Evolutionary conservation across 2,797 vertebrate genomes (phyloP), one percentile per base, ranked within the genome.

Genomic region (Sebastes variabilis): DNA sequence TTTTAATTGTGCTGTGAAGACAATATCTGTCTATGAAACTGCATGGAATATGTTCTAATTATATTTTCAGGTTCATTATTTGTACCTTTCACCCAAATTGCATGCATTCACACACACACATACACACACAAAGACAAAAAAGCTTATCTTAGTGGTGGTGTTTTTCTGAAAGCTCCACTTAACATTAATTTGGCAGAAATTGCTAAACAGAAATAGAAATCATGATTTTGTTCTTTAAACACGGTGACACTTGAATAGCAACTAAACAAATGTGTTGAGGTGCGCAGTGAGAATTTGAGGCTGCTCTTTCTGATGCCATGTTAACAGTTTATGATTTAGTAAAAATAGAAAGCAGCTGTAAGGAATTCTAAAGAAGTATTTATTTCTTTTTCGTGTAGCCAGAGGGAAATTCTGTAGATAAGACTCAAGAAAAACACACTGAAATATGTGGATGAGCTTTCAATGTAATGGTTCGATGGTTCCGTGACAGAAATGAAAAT

Each of bases 1-100:
- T 76, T 86, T 83, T 83, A 90, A 87, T 83, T 90, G 75, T 61
- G 54, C 77, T 76, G 66, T 79, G 65, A 85, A 77, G 80, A 87
- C 81, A 84, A 86, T 62, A 84, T 85, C 72, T 64, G 32, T 32
- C 49, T 59, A 67, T 86, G 49, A 81, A 85, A 79, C 66, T 72
- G 36, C 52, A 58, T 30, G 24, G 34, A 84, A 88, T 72, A 49
- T 65, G 61, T 70, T 84, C 59, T 85, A 83, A 88, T 86, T 86
- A 84, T 77, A 83, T 69, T 84, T 71, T 69, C 56, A 88, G 84
- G 69, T 84, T 87, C 55, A 83, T 76, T 79, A 68, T 77, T 66
- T 81, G 74, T n/a, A 65, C 67, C 77, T 85, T 64, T 71, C 56
- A 79, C 34, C 11, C 34, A 81, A 59, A 75, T 52, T 30, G 38